Evolutionary conservation across 2,888 invertebrate genomes (phyloP), one percentile per base, ranked within the genome.

Genomic region (Lymantria dispar): DNA sequence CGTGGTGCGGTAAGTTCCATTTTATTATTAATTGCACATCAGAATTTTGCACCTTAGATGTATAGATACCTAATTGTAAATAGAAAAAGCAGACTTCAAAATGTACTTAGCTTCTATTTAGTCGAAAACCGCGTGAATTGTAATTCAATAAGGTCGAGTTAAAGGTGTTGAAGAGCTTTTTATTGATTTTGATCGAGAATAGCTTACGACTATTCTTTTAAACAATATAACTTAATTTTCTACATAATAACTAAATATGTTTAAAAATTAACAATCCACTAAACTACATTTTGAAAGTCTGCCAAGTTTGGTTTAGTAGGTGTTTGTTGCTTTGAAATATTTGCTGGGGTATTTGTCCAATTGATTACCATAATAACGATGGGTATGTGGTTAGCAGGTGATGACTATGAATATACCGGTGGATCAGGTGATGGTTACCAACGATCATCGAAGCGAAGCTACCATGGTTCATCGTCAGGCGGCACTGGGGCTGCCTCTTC

Each of bases 361-460:
- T 51, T 47, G 51, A 42, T 46, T 1, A 29, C n/a, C 14, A 47
- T 52, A 48, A 42, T 62, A 60, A 64, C 36, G 36, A 7, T 43
- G 52, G n/a, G 46, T 45, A 42, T 56, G 13, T 56, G 43, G 8
- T 56, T 50, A 45, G 13, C 71, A 88, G 90, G 88, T 77, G 91
- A 91, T 68, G 91, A 91, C 70, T 89, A 87, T 79, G 91, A 91
- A 67, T 87, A 88, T 74, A 85, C 90, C 45, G 91, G 91, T 38
- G 91, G 87, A 1, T 90, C 91, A 12, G 91, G 91, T 49, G 91
- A 91, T 45, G 91, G 91, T 0, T 87, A 89, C 64, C 91, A 90
- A 68, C 80, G 85, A 58, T 74, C 91, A 38, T 83, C 89, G 31
- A 91, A 91, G 75, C 87, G 91, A 51, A 83, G 80, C 70, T 78